Evolutionary conservation across 1,140 invertebrate species (phyloP).

Genomic region (Hyposmocoma kahamanoa): DNA sequence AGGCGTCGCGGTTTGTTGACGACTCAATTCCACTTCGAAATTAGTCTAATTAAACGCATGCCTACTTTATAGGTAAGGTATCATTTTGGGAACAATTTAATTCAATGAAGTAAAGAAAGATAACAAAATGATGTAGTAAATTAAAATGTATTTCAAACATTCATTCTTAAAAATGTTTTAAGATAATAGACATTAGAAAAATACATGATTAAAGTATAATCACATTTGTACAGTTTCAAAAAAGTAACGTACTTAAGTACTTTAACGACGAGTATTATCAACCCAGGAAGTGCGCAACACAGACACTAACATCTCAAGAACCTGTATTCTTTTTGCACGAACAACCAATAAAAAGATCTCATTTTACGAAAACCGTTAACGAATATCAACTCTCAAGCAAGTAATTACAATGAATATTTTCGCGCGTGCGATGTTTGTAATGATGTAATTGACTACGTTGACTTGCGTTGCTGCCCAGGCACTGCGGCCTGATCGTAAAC

Average conservation of each 20-base stretch:
- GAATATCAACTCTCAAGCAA: not conserved
- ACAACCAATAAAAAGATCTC: not conserved
- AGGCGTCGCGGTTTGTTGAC: not conserved
- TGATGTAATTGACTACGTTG: constrained; percentile 2
- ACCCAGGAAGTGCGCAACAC: constrained; percentile 19
- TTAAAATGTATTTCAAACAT: no score
- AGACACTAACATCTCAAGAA: constrained; percentile 16
- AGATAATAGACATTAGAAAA: no score
- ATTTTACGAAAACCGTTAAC: not conserved
- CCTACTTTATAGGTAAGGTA: not conserved
- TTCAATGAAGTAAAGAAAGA: constrained; percentile 31
- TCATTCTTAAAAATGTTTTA: no score
- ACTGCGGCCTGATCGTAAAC: constrained; percentile 27
- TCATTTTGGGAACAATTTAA: constrained; percentile 29
- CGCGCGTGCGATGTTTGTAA: constrained; percentile 12
- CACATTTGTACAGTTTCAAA: no score
- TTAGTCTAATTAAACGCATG: not conserved
- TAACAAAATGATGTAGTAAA: no score
- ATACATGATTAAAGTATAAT: no score
- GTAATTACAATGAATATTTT: constrained; percentile 12
- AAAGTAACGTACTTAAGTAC: no score
- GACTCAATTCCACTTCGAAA: not conserved
- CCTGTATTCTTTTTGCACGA: constrained; percentile 11
- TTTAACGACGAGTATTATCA: not conserved
- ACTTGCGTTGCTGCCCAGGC: constrained; percentile 16